phyloP scores from a whole-genome alignment of 2,797 vertebrate species.

The Apodemus agrarius region DNA sequence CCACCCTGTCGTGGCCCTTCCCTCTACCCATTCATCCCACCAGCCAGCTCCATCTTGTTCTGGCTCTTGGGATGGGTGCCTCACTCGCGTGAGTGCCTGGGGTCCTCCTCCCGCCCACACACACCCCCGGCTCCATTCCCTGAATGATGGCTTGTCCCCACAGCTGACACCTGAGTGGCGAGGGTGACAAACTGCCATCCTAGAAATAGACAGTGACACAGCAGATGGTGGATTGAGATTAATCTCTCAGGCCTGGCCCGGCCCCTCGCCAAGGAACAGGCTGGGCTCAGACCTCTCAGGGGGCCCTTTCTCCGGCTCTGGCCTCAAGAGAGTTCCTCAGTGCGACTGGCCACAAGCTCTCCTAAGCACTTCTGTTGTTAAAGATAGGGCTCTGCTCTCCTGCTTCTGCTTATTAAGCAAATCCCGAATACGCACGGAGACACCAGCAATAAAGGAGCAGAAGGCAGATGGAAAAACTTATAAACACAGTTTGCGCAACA shows the following conservation, averaged over 20 bases:
- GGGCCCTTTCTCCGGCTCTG: conserved; percentile 2
- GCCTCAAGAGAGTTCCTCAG: not conserved
- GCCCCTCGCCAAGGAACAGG: not conserved
- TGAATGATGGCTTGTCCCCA: conserved; percentile 34
- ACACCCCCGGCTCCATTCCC: not conserved
- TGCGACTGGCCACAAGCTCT: not conserved
- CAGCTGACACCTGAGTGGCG: conserved; percentile 69
- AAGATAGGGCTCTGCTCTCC: conserved; percentile 36
- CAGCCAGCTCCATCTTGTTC: not conserved
- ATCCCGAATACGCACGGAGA: not conserved
- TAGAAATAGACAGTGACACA: conserved; percentile 76
- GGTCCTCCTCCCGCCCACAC: not conserved
- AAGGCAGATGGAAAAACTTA: not conserved
- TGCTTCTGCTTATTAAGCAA: not conserved
- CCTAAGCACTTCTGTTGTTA: not conserved
- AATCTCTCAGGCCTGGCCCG: not conserved
- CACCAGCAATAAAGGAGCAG: not conserved
- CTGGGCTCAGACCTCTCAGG: not conserved
- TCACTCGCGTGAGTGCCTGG: rapidly evolving
- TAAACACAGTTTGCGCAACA: not conserved
- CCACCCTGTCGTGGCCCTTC: not conserved
- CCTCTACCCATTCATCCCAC: not conserved
- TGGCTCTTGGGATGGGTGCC: not conserved
- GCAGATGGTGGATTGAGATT: conserved; percentile 61
- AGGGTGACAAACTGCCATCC: conserved; percentile 39